Percentiles rank a stretch among this genome's conserved stretches.
These are phyloP conservation scores for Tribolium madens DNA, from an alignment of 1,140 invertebrate species.

Conservation along the genomic window DNA sequence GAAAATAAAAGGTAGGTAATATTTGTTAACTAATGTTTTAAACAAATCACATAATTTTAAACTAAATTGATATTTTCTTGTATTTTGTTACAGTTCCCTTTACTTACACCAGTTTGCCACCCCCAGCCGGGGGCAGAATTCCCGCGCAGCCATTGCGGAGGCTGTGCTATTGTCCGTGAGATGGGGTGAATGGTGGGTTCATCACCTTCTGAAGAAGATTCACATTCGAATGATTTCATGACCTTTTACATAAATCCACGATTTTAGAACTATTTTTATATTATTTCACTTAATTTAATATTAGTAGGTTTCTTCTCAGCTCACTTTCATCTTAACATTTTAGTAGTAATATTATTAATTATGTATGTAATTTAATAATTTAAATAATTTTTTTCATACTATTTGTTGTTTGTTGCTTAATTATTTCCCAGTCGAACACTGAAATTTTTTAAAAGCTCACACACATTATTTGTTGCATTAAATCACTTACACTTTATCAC, in stretches of 20 bases:
- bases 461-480: neutral
- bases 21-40: too few species aligned
- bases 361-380: neutral
- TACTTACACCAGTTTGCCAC: constrained; percentile 63
- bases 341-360: neutral
- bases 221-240: constrained; percentile 66
- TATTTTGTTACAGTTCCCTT: too few species aligned
- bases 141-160: constrained; percentile 60
- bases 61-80: too few species aligned
- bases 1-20: too few species aligned
- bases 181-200: constrained; percentile 63
- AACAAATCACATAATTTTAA: too few species aligned
- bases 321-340: constrained; percentile 25
- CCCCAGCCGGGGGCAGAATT: constrained; percentile 60
- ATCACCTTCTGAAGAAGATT: constrained; percentile 65
- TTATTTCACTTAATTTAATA: neutral
- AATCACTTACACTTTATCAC: constrained; percentile 25
- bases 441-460: neutral
- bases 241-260: constrained; percentile 43
- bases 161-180: constrained; percentile 60
- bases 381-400: too few species aligned
- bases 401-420: too few species aligned
- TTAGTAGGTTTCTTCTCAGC: neutral
- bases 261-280: neutral
- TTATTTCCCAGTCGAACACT: too few species aligned